phyloP scores from a whole-genome alignment of 2,888 invertebrate genomes.

The Drosophila paramelanica region DNA sequence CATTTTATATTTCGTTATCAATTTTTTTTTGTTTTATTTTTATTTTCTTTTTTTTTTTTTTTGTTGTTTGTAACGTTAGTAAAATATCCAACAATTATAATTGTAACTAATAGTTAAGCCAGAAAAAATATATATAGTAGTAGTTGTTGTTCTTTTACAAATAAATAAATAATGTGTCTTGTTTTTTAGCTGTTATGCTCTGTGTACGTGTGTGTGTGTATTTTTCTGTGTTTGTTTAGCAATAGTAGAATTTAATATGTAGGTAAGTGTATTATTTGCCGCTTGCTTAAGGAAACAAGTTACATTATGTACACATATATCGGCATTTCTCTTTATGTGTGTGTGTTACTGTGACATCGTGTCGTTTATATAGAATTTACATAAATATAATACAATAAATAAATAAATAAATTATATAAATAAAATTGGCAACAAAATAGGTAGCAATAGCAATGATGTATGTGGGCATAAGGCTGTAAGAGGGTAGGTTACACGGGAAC shows the following conservation, averaged over 20 bases:
- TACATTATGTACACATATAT: slow-evolving; percentile 62
- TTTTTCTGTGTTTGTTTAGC: slow-evolving; percentile 22
- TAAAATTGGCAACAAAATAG: slow-evolving; percentile 71
- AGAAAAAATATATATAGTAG: slow-evolving; percentile 75
- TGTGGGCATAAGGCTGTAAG: slow-evolving; percentile 11
- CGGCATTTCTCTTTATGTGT: slow-evolving; percentile 35
- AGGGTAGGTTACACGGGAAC: slow-evolving; percentile 16
- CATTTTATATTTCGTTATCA: slow-evolving; percentile 58
- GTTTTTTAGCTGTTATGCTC: slow-evolving; percentile 43
- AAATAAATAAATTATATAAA: slow-evolving; percentile 74
- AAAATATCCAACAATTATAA: slow-evolving; percentile 80
- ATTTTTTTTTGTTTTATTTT: slow-evolving; percentile 21
- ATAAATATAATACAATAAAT: slow-evolving; percentile 71
- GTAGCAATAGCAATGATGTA: slow-evolving; percentile 40
- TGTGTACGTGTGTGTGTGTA: slow-evolving; percentile 34
- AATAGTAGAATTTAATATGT: slow-evolving; percentile 43
- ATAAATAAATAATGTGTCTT: slow-evolving; percentile 77
- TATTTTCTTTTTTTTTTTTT: slow-evolving; percentile 26
- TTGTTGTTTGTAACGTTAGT: slow-evolving; percentile 76
- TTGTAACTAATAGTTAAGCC: slow-evolving; percentile 79
- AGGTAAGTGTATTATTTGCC: slow-evolving; percentile 39
- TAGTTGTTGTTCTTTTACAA: slow-evolving; percentile 67
- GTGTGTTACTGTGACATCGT: slow-evolving; percentile 4
- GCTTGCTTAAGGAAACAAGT: slow-evolving; percentile 32
- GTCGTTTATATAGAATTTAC: slow-evolving; percentile 47